Evolutionary conservation across 2,113 vertebrate species (phyloP).

Genomic region (Ellobius talpinus): DNA sequence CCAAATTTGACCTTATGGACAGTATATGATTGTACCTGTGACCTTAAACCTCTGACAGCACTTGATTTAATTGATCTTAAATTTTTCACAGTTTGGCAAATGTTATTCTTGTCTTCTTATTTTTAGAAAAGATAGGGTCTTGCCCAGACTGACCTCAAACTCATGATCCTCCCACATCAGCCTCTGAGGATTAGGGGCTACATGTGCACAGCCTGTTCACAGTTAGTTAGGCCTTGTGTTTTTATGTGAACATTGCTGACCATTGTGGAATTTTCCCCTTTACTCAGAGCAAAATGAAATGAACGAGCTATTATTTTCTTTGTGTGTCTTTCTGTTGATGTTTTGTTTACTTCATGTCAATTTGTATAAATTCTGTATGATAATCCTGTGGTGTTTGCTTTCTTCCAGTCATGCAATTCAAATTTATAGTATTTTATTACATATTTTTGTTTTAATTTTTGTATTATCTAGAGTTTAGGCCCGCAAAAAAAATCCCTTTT

Average conservation of each 20-base stretch:
- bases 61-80: conserved; percentile 1
- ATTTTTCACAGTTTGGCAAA: not conserved
- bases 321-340: not conserved
- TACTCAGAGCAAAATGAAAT: not conserved
- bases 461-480: conserved; percentile 14
- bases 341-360: not conserved
- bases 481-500: not conserved
- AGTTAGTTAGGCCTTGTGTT: not conserved
- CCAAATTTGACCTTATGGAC: not conserved
- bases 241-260: conserved; percentile 7
- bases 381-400: not conserved
- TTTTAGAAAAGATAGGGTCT: not conserved
- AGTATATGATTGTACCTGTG: not conserved
- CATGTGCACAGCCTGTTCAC: too few species aligned
- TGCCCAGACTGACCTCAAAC: not conserved
- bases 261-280: conserved; percentile 4
- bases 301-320: not conserved
- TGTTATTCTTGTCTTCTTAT: not conserved
- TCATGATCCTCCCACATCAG: not conserved
- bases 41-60: not conserved
- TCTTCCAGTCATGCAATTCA: not conserved
- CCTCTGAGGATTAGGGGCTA: not conserved
- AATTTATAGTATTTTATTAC: conserved; percentile 22
- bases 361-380: not conserved
- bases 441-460: conserved; percentile 46